Percentiles rank a stretch among this genome's conserved stretches.
These are phyloP conservation scores for Epinotia demarniana DNA, from an alignment of 2,888 invertebrate species.

Conservation along the genomic window DNA sequence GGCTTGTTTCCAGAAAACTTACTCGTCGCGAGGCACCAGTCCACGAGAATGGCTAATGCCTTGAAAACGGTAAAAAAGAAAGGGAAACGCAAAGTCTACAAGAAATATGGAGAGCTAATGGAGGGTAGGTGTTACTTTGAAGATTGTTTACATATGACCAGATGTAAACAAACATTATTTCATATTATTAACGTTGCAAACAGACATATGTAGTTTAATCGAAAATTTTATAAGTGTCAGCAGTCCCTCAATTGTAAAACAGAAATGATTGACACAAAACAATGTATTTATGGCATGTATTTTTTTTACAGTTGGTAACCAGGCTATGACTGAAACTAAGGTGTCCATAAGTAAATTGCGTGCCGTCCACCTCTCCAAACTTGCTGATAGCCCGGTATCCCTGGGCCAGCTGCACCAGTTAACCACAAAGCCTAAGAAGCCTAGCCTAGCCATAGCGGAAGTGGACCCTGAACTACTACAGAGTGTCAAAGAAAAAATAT, in stretches of 20 bases:
- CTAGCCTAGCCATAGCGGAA: constrained; percentile 56
- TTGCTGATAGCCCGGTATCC: constrained; percentile 85
- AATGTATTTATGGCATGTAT: not conserved
- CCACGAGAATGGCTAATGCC: constrained; percentile 74
- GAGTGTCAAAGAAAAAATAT: constrained; percentile 74
- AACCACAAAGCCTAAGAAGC: constrained; percentile 66
- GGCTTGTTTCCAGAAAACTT: constrained; percentile 67
- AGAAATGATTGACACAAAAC: not conserved
- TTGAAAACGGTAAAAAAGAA: constrained; percentile 74
- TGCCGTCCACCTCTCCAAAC: constrained; percentile 87
- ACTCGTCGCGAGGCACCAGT: constrained; percentile 68
- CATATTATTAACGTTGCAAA: not conserved
- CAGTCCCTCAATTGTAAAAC: not conserved
- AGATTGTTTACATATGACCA: constrained; percentile 47
- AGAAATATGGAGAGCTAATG: constrained; percentile 87
- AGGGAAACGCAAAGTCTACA: constrained; percentile 73
- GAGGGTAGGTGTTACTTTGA: constrained; percentile 82
- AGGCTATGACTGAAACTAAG: constrained; percentile 86
- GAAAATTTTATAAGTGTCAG: not conserved
- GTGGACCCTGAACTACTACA: constrained; percentile 76
- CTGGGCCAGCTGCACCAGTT: constrained; percentile 85
- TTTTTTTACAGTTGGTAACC: constrained; percentile 84
- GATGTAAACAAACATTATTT: constrained; percentile 51
- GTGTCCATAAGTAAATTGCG: constrained; percentile 88
- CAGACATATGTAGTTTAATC: not conserved